phyloP scores from a whole-genome alignment of 1,140 invertebrate species.

The Pachyrhynchus sulphureomaculatus region DNA sequence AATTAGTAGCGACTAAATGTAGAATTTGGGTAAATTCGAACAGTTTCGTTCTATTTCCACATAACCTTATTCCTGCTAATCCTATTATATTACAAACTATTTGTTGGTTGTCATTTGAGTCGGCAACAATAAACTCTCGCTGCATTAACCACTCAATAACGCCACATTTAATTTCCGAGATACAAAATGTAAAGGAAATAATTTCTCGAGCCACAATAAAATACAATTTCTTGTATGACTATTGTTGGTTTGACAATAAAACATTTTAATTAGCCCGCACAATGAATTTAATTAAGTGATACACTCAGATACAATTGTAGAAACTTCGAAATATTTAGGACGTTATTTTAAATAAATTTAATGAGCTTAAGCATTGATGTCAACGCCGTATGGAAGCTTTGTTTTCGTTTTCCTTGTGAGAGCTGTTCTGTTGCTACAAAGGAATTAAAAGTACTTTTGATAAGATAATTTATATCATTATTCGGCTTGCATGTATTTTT shows the following conservation, averaged over 20 bases:
- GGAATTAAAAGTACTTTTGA: no score
- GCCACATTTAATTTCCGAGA: slow-evolving; percentile 6
- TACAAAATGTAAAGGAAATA: neutral
- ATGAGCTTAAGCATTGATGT: neutral
- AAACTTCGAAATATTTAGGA: slow-evolving; percentile 3
- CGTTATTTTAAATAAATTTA: slow-evolving; percentile 1
- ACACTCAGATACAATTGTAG: slow-evolving; percentile 4
- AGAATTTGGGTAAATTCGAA: no score
- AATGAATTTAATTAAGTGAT: slow-evolving; percentile 10
- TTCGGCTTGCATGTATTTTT: no score
- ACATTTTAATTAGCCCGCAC: slow-evolving; percentile 10
- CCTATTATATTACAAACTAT: no score
- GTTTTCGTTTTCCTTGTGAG: neutral
- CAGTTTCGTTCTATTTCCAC: no score
- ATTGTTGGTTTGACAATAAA: slow-evolving; percentile 1
- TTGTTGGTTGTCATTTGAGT: no score
- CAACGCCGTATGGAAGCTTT: slow-evolving; percentile 2
- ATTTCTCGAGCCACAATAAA: neutral
- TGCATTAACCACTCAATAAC: no score
- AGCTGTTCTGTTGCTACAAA: neutral
- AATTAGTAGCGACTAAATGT: no score
- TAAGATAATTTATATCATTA: no score
- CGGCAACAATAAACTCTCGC: no score
- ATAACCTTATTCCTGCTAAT: no score
- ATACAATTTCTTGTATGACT: neutral